These are phyloP conservation scores for Tetranychus cinnabarinus DNA, from an alignment of 1,140 invertebrate genomes.

Conservation along the genomic window DNA sequence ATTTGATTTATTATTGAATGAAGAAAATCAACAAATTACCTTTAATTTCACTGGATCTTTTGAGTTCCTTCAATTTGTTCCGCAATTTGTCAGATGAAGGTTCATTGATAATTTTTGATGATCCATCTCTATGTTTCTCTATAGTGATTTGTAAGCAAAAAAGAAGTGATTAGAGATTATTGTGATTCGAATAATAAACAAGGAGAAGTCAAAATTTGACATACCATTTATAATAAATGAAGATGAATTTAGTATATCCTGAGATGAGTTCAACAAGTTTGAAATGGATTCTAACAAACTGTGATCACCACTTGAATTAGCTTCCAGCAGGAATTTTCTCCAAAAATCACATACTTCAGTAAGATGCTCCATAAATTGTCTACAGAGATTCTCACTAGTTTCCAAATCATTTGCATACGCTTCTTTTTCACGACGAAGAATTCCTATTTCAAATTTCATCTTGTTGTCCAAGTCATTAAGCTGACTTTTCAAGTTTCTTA, in stretches of 20 bases:
- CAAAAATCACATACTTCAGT: background rate
- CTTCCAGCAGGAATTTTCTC: background rate
- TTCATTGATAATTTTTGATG: too few species aligned
- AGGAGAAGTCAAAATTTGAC: background rate
- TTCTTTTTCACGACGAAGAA: background rate
- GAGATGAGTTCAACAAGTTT: background rate
- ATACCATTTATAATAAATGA: background rate
- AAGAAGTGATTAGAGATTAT: background rate
- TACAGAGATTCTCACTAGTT: background rate
- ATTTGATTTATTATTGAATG: too few species aligned
- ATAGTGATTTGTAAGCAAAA: background rate
- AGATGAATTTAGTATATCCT: background rate
- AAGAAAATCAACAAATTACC: too few species aligned
- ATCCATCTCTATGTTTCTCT: background rate
- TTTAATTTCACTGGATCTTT: too few species aligned
- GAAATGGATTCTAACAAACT: background rate
- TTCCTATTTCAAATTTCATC: background rate
- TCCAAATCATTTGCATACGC: background rate
- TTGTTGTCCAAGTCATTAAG: background rate
- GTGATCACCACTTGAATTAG: background rate
- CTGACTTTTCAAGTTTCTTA: background rate
- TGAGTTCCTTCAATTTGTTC: too few species aligned
- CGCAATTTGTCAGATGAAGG: too few species aligned
- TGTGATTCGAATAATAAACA: background rate
- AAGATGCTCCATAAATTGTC: background rate